Evolutionary conservation across 2,113 vertebrate species (phyloP).

Genomic region (Psammodynastes pulverulentus): DNA sequence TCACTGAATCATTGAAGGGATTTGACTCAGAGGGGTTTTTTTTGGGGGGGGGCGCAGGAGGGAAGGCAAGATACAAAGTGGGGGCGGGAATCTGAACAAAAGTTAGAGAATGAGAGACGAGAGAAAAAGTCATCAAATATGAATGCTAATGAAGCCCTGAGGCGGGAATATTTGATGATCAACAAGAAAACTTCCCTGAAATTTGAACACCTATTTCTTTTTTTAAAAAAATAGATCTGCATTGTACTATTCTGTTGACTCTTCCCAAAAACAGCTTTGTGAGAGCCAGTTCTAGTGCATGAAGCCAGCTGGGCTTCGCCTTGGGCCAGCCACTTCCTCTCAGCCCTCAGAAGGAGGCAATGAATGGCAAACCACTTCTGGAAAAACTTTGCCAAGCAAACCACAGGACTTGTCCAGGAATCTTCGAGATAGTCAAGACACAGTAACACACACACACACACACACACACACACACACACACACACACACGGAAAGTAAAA

Average conservation of each 20-base stretch:
- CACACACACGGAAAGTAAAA: accelerated
- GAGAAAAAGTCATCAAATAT: neutral
- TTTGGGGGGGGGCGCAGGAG: neutral
- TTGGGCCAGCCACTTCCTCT: neutral
- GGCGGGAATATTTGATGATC: neutral
- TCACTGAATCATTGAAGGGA: neutral
- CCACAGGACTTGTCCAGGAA: neutral
- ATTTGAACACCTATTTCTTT: neutral
- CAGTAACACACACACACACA: neutral
- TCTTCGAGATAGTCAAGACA: neutral
- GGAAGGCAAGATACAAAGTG: neutral
- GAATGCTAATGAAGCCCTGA: neutral
- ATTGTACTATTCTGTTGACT: neutral
- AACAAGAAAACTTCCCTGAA: neutral
- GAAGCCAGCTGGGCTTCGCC: neutral
- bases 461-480: neutral
- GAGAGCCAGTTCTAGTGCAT: neutral
- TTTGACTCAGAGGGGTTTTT: slow-evolving; percentile 4
- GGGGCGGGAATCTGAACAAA: neutral
- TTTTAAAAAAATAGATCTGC: neutral
- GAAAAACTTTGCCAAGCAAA: neutral
- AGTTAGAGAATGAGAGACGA: neutral
- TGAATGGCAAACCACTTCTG: neutral
- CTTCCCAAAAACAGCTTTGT: neutral
- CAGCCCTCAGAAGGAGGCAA: neutral